Evolutionary conservation across 1,140 invertebrate species (phyloP).

Genomic region (Bombus pyrosoma): DNA sequence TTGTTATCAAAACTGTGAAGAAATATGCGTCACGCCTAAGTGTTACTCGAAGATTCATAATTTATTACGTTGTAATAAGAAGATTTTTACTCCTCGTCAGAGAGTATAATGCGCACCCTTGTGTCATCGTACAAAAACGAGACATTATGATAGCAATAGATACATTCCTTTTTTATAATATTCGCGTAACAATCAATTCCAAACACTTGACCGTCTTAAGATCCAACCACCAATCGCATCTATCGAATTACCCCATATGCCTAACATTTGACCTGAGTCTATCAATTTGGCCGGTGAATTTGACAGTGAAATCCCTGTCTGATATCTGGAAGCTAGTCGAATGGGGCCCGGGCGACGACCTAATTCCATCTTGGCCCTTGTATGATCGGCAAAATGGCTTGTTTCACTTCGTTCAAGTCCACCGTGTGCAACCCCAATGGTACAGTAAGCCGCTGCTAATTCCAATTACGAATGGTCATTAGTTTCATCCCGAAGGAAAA

Average conservation of each 20-base stretch:
- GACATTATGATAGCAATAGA: no score
- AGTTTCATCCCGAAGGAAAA: conserved; percentile 78
- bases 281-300: conserved; percentile 33
- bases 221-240: not conserved
- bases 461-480: conserved; percentile 80
- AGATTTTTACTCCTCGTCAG: no score
- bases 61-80: no score
- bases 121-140: no score
- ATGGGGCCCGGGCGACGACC: not conserved
- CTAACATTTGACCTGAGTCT: not conserved
- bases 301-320: conserved; percentile 34
- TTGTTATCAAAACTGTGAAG: no score
- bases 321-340: not conserved
- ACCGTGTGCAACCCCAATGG: not conserved
- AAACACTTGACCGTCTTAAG: no score
- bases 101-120: no score
- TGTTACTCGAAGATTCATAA: no score
- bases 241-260: not conserved
- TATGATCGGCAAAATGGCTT: not conserved
- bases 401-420: conserved; percentile 15
- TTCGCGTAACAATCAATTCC: not conserved
- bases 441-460: conserved; percentile 68
- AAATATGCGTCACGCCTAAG: no score
- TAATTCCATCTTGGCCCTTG: not conserved
- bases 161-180: no score